Base-by-base conservation (phyloP, 2,113 vertebrate genomes). In the Haplochromis vanheusdeni region DNA sequence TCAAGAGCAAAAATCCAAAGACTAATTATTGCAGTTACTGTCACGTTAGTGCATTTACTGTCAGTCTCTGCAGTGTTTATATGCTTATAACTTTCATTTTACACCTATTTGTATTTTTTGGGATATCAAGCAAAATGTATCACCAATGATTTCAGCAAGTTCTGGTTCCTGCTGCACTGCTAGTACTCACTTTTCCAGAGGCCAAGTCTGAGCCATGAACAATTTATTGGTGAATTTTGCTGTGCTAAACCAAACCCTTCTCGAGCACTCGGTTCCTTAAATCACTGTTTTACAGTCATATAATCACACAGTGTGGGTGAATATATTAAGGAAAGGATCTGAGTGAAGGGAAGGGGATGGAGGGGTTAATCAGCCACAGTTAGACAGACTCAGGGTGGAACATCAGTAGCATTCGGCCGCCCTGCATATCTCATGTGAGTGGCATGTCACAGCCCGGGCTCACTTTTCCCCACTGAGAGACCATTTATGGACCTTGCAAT, bases 401-500 rank as follows among this genome's bases (percentile, higher is more conserved):
- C 82, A 81, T 90, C 86, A 83, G 80, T 42, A 52, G 84, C 82
- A 87, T 82, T 55, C 87, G 79, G 80, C 81, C 42, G 84, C 73
- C 75, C 56, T 49, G 51, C 70, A 56, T 77, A 75, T 47, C 89
- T 68, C 82, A 45, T 80, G 85, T 89, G 89, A 91, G 86, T 51
- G 89, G 85, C 84, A 88, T 33, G 79, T 86, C 35, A 86, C 86
- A 60, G 81, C 70, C 65, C 31, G 54, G 80, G 81, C 88, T 87
- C 87, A 60, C 77, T 92, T 87, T 82, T 81, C 77, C 85, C 83
- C 45, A n/a, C 88, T 60, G 84, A 83, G 88, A 90, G 86, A 87
- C 91, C 92, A 91, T 95, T 93, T 93, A 93, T 86, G 87, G 93
- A 37, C 84, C 84, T 84, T 5, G 68, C 58, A 6, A 52, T 23